Evolutionary conservation across 2,888 invertebrate species (phyloP), one percentile per base, ranked within the genome.

Genomic region (Xestia c-nigrum): DNA sequence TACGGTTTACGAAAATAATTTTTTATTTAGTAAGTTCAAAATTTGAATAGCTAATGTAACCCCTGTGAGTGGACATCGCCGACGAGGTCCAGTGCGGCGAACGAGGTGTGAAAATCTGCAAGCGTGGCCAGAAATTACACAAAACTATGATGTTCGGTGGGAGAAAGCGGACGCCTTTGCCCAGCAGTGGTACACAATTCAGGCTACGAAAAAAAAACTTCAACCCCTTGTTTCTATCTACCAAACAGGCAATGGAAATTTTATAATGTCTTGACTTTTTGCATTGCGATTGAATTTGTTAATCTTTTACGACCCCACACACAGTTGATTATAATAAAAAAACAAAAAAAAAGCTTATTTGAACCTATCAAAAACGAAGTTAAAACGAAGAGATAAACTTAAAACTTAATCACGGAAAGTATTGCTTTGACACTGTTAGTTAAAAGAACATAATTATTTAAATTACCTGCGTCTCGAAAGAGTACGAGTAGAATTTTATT

Each of bases 1-100:
- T 76, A 67, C 63, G 71, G 38, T 68, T 69, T 64, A 24, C 46
- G 31, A 73, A 65, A 67, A 69, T n/a, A 52, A 52, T 21, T 71
- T 59, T 72, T 46, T 43, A 50, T 64, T 50, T 57, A 31, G 57
- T 59, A n/a, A n/a, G 47, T 50, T 47, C 5, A 57, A 75, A 24
- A 59, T 59, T 59, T 59, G 3, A 16, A 7, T 16, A 7, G 59
- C 59, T 59, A 16, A 31, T 24, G 57, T 57, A 59, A 59, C 31
- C 7, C 10, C n/a, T n/a, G n/a, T 12, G 55, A 19, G 50, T 50
- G 50, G 50, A 50, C 19, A 50, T 19, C 7, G 50, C 21, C 3
- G 50, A 50, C 21, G 50, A 50, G 19, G 9, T 21, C 21, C 5
- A 50, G 3, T 3, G 21, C 3, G 9, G 50, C 50, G 50, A 21